Evolutionary conservation across 1,140 invertebrate genomes (phyloP), one percentile per base, ranked within the genome.

Genomic region (Amphibalanus amphitrite): DNA sequence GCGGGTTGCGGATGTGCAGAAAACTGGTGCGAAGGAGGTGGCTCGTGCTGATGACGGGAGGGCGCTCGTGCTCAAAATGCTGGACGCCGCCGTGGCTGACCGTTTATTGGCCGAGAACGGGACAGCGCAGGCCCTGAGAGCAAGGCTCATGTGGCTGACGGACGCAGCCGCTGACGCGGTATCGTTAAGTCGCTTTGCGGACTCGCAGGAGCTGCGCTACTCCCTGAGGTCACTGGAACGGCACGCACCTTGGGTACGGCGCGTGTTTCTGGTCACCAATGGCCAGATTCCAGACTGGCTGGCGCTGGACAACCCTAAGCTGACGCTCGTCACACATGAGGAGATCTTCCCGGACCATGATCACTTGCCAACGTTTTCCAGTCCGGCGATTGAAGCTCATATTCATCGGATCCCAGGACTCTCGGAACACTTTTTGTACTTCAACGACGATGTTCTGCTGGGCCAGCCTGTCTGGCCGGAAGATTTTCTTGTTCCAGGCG

Each of bases 241-340:
- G 79, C 87, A 86, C 80, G 89, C 89, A n/a, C 89, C 88, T 1
- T 92, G 90, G 90, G 82, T 93, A 0, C 82, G 88, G 25, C 87
- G 90, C 74, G 83, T 93, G 8, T 93, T 86, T 74, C 85, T 93
- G 33, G 88, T 93, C 0, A 93, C 91, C 3, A 92, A 92, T 81
- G 91, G 90, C 20, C 91, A 93, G 80, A 89, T 93, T 74, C 91
- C 91, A 0, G 85, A 86, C 77, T 93, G 91, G 91, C 76, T 93
- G n/a, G 87, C 92, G 79, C 80, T 91, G 76, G 87, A 88, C 75
- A 86, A 89, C 80, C 86, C 88, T 17, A 82, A 85, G 73, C 79
- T 92, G 10, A 85, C 84, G 0, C 77, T 90, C 28, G 81, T 92
- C 25, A 86, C 87, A 26, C 90, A 90, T 75, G 81, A 87, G 75